Evolutionary conservation across 1,140 invertebrate genomes (phyloP), one percentile per base, ranked within the genome.

Genomic region (Rhagoletis pomonella): DNA sequence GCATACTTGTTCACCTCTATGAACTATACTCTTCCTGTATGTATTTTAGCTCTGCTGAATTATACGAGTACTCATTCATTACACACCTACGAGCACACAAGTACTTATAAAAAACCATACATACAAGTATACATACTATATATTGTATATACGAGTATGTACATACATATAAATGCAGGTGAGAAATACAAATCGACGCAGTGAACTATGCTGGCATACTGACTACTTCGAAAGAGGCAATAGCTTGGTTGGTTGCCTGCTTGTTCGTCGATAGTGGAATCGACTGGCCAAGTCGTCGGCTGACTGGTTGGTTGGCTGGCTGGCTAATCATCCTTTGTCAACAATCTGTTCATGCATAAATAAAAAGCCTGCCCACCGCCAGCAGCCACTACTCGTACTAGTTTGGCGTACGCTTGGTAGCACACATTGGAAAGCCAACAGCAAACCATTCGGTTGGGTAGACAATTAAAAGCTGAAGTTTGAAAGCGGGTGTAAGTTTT

Each of bases 271-370:
- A 47, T 73, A 17, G 67, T 73, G 12, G 42, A 73, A 73, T 17
- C 42, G 42, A 14, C 42, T 12, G 44, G n/a, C n/a, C n/a, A n/a
- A n/a, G n/a, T n/a, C n/a, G n/a, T n/a, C n/a, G n/a, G n/a, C n/a
- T n/a, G n/a, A n/a, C n/a, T n/a, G n/a, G n/a, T n/a, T n/a, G n/a
- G n/a, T 73, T 42, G 42, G 39, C 67, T 73, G 67, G 29, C 14
- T 17, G 67, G 67, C 67, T 73, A 73, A 73, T 73, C 67, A 73
- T 73, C 67, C 67, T 73, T 73, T 73, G 67, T 73, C 67, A 73
- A 73, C 67, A 73, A 73, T 73, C 42, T 73, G 67, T 39, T 73
- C 67, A 73, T 73, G 67, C 67, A 73, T 73, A 73, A 73, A 73
- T 73, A 73, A 73, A 73, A 73, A 73, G 67, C 42, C 67, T 73